Evolutionary conservation across 2,797 vertebrate genomes (phyloP), one percentile per base, ranked within the genome.

Genomic region (Acrocephalus scirpaceus): DNA sequence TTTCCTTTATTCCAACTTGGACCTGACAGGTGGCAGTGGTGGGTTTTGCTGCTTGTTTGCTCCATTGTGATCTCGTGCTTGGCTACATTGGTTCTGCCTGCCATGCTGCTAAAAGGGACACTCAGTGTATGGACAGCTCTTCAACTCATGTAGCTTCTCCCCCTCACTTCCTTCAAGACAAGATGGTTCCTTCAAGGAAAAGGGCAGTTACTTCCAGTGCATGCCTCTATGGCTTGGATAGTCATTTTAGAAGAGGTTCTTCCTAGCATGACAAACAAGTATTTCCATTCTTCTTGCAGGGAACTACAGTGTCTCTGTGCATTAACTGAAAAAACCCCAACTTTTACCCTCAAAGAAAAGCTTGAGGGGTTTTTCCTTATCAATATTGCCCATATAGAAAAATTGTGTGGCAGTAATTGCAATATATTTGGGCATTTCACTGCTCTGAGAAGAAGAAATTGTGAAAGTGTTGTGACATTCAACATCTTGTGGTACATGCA

Each of bases 91-190:
- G 4, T 64, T 85, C 38, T 79, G 71, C 29, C 64, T 64, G 34
- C n/a, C 0, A 0, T 45, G 60, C 71, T 67, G 58, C 67, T 56
- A 3, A 47, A 60, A 66, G 45, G n/a, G 64, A 5, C 3, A 1
- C 40, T 58, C 5, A 18, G 25, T 57, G 1, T 78, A 23, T 4
- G 29, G 21, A 11, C 36, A 58, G n/a, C 51, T 64, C 47, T 48
- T 62, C 16, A 29, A 11, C 56, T 76, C 44, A 1, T 0, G 4
- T 29, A 58, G 67, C 27, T 77, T 83, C 48, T 66, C 25, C 38
- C 18, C 17, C 25, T 69, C 57, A 13, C 19, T 76, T 79, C 17
- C 60, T 70, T 79, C 44, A 42, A 45, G 50, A 69, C 44, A 54
- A 65, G 11, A 26, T 47, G 23, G 16, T 56, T 82, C 22, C 70